phyloP scores from a whole-genome alignment of 2,888 invertebrate genomes.

The Azorinus chamasolen region DNA sequence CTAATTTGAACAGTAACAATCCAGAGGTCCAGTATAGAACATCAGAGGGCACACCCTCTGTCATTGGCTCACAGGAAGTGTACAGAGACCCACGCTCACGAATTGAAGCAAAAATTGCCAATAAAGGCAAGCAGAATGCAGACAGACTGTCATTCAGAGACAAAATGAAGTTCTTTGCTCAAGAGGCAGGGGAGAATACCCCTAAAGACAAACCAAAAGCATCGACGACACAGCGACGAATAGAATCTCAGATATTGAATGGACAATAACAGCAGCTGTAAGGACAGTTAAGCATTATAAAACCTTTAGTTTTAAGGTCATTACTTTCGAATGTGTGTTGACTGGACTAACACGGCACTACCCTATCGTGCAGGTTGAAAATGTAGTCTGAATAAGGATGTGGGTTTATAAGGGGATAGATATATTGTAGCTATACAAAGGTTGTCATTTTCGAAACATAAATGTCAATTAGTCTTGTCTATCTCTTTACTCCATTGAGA shows the following conservation, averaged over 20 bases:
- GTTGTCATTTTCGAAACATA: too few relatives aligned
- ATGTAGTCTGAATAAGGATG: too few relatives aligned
- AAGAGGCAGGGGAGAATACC: conserved; percentile 97
- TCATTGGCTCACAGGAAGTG: conserved; percentile 99
- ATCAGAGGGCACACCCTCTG: conserved; percentile 94
- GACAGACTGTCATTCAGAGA: conserved; percentile 99
- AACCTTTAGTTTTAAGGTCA: too few relatives aligned
- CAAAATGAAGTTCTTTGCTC: conserved; percentile 99
- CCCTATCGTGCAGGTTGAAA: too few relatives aligned
- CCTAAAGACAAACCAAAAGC: conserved; percentile 98
- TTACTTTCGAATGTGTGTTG: too few relatives aligned
- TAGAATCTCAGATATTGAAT: conserved; percentile 82
- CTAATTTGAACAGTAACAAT: conserved; percentile 37
- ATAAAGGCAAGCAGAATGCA: conserved; percentile 67
- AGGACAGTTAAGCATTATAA: too few relatives aligned
- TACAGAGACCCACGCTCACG: conserved; percentile 97
- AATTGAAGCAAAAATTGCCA: conserved; percentile 91
- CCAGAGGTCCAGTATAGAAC: conserved; percentile 69
- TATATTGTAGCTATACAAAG: too few relatives aligned
- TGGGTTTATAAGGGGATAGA: too few relatives aligned
- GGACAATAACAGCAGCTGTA: conserved; percentile 78
- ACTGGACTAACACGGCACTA: too few relatives aligned
- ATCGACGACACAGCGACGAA: conserved; percentile 92
- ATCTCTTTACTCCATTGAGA: too few relatives aligned
- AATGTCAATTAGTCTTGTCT: too few relatives aligned